Conservation (phyloP, 2,888 invertebrate species). For the Nemotelus nigrinus region DNA sequence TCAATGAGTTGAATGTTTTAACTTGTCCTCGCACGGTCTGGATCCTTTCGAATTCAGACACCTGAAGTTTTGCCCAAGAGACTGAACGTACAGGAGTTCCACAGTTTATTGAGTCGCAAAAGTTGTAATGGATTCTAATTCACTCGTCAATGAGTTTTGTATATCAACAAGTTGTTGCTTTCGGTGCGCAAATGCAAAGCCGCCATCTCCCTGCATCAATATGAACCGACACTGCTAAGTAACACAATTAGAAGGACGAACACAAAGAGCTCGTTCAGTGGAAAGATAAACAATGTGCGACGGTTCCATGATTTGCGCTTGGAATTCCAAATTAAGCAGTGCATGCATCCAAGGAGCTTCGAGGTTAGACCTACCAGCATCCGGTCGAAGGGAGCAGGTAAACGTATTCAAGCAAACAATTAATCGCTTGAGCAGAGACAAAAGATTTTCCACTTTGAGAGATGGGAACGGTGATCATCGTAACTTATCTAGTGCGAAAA, state of each 20-base stretch:
- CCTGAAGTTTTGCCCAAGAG: no score
- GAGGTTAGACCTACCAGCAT: neutral
- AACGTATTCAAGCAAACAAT: neutral
- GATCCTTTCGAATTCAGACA: no score
- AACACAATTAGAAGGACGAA: slow-evolving; percentile 29
- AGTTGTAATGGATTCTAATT: no score
- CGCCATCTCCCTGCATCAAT: neutral
- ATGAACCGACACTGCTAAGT: slow-evolving; percentile 1
- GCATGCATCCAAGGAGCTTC: neutral
- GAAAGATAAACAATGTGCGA: slow-evolving; percentile 36
- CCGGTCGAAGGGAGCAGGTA: neutral
- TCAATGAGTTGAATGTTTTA: no score
- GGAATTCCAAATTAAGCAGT: neutral
- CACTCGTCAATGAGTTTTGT: no score
- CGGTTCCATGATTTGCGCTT: neutral
- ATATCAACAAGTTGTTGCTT: no score
- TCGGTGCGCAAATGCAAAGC: no score
- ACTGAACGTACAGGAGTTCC: no score
- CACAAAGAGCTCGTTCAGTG: slow-evolving; percentile 41
- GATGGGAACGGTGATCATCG: neutral
- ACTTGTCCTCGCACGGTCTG: no score
- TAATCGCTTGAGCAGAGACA: neutral
- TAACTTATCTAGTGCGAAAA: neutral
- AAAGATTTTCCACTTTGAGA: neutral
- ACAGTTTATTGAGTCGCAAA: no score